A percentile compares a stretch with the other conserved stretches of the same genome.
phyloP scores from a whole-genome alignment of 2,113 vertebrate species.

The Melanerpes formicivorus region DNA sequence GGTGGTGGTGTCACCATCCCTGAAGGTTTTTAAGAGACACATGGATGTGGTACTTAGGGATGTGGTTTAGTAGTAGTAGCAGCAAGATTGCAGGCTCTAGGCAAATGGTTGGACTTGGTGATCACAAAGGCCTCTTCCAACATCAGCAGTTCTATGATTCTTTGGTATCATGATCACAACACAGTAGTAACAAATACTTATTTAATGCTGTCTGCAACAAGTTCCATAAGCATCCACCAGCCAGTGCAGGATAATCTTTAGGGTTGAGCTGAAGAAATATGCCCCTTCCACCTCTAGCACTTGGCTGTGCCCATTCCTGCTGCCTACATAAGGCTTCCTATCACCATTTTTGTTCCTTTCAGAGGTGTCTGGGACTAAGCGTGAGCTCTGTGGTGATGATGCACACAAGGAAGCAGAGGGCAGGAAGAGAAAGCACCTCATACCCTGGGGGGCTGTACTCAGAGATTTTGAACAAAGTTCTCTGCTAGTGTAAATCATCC shows the following conservation, averaged over 20 bases:
- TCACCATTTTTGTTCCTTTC: not conserved
- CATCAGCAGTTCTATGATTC: too few species aligned
- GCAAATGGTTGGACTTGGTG: too few species aligned
- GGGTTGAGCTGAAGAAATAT: not conserved
- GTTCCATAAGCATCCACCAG: not conserved
- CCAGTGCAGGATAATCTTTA: not conserved
- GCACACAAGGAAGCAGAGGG: accelerated
- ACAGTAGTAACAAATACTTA: not conserved
- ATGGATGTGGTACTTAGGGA: too few species aligned
- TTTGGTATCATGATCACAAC: not conserved
- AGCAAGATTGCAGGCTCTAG: too few species aligned
- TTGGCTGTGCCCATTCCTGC: not conserved
- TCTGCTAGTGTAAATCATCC: not conserved
- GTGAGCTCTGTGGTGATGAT: not conserved
- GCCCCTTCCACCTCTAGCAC: not conserved
- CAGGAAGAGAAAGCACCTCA: not conserved
- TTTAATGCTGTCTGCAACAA: accelerated
- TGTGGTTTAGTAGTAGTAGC: too few species aligned
- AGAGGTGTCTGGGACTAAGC: not conserved
- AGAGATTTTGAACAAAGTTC: not conserved
- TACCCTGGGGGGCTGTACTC: not conserved
- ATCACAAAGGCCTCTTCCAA: too few species aligned
- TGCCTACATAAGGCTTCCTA: not conserved
- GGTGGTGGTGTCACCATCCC: too few species aligned
- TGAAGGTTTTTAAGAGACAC: too few species aligned